phyloP scores from a whole-genome alignment of 2,797 vertebrate species.

The Myotis vivesi region DNA sequence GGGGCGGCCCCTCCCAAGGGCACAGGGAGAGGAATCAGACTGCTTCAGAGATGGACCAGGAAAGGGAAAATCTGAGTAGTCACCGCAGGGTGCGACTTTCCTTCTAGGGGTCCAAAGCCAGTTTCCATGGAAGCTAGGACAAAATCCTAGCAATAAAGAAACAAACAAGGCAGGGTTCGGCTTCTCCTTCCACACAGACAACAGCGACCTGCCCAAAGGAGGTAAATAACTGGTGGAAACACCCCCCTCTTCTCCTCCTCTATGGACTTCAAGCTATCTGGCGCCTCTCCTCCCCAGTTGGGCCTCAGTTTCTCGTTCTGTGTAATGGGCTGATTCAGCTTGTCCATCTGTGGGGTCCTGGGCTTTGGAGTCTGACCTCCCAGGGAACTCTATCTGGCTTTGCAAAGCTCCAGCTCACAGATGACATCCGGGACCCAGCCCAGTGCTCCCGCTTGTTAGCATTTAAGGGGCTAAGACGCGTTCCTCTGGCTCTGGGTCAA shows the following conservation, averaged over 20 bases:
- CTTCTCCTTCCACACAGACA: constrained; percentile 21
- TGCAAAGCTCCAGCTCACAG: constrained; percentile 33
- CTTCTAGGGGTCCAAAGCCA: constrained; percentile 44
- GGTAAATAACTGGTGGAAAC: neutral
- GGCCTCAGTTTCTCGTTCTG: constrained; percentile 46
- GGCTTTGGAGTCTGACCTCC: constrained; percentile 17
- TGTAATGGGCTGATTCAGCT: neutral
- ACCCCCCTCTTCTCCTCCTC: neutral
- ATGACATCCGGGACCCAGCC: constrained; percentile 47
- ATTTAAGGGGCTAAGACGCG: constrained; percentile 30
- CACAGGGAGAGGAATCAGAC: neutral
- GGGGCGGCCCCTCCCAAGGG: neutral
- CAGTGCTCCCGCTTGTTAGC: neutral
- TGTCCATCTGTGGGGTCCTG: neutral
- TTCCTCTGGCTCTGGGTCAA: neutral
- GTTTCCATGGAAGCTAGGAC: constrained; percentile 64
- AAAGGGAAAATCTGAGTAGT: constrained; percentile 70
- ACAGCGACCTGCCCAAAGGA: neutral
- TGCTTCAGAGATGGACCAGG: neutral
- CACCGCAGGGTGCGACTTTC: constrained; percentile 50
- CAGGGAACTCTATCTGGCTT: neutral
- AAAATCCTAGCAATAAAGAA: constrained; percentile 38
- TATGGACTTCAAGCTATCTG: neutral
- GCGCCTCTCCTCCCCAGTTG: neutral
- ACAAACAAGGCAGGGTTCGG: constrained; percentile 50